These are phyloP conservation scores for Struthio camelus DNA, from an alignment of 2,113 vertebrate genomes.

Conservation along the genomic window DNA sequence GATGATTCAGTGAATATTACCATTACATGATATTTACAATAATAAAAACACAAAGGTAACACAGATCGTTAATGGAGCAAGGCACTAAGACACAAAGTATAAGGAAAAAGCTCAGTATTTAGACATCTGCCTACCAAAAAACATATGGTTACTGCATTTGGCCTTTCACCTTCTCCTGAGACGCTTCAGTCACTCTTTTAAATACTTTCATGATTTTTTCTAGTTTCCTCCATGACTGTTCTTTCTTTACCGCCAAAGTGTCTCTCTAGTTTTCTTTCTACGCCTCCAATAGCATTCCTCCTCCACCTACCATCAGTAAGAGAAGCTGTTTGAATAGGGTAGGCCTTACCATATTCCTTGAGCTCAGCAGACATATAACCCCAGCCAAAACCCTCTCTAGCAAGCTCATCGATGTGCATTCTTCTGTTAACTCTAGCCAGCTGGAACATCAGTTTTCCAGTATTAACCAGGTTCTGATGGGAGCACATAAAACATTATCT, in stretches of 20 bases:
- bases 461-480: background rate
- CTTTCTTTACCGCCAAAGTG: background rate
- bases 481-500: background rate
- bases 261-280: background rate
- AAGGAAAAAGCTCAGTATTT: background rate
- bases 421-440: background rate
- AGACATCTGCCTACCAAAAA: background rate
- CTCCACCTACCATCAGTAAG: background rate
- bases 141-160: background rate
- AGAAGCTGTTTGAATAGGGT: background rate
- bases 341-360: background rate
- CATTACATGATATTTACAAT: background rate
- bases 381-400: background rate
- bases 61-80: background rate
- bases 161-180: background rate
- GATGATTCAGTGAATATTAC: background rate
- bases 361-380: background rate
- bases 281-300: background rate
- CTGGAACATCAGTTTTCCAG: background rate
- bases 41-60: background rate
- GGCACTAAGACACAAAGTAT: background rate
- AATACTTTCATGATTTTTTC: background rate
- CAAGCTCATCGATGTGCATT: background rate
- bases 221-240: background rate
- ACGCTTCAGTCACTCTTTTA: background rate